A percentile compares a stretch with the other conserved stretches of the same genome.
These are phyloP conservation scores for Atlantisia rogersi DNA, from an alignment of 2,113 vertebrate species.

Conservation along the genomic window DNA sequence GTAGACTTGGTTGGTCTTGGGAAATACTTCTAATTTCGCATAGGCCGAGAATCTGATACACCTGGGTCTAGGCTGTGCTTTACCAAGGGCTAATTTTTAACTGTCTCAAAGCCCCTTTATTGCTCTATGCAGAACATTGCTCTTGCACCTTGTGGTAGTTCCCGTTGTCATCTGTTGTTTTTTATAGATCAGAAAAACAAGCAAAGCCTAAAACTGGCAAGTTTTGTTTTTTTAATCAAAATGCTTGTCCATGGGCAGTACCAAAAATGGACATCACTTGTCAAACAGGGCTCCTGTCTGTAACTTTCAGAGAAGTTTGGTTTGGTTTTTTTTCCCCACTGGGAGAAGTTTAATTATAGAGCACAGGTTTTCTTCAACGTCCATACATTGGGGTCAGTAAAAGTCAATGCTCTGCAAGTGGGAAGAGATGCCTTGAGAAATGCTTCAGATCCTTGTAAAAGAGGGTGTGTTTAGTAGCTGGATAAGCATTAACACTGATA, in stretches of 20 bases:
- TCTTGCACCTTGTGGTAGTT: not conserved
- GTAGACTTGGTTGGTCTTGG: not conserved
- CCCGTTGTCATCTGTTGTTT: fast-evolving
- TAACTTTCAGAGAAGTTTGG: not conserved
- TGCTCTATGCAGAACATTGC: not conserved
- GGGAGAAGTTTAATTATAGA: not conserved
- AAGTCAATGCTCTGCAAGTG: not conserved
- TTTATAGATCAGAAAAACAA: not conserved
- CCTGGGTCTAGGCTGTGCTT: not conserved
- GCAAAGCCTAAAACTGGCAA: not conserved
- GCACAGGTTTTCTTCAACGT: not conserved
- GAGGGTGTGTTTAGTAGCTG: not conserved
- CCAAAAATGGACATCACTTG: not conserved
- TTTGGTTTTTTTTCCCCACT: no score
- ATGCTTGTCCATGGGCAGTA: not conserved
- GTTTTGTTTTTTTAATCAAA: not conserved
- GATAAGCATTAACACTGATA: not conserved
- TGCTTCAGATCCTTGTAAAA: not conserved
- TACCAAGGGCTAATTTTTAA: not conserved
- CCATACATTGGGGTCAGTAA: not conserved
- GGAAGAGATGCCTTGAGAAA: not conserved
- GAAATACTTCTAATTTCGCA: not conserved
- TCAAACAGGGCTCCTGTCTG: not conserved
- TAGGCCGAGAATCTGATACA: not conserved
- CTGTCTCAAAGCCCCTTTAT: not conserved